phyloP scores from a whole-genome alignment of 2,113 vertebrate species.

The Urocitellus parryii region DNA sequence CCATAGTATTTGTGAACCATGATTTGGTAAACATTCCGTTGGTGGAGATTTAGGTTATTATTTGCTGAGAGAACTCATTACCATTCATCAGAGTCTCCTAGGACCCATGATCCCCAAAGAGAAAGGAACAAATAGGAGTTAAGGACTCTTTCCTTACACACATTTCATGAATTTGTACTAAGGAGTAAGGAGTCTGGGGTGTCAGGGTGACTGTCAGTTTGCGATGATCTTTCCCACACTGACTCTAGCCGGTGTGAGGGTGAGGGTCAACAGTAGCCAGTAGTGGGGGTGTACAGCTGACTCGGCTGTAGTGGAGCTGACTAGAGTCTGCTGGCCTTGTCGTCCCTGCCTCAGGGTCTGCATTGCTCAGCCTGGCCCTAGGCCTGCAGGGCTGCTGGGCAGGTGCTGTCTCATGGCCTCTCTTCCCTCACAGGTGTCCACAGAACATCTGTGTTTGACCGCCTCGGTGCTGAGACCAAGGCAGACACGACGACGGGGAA shows the following conservation, averaged over 20 bases:
- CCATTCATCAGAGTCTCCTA: not conserved
- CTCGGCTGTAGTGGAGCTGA: not conserved
- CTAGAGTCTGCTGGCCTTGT: not conserved
- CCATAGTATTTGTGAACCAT: not conserved
- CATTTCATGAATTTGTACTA: not conserved
- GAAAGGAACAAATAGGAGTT: not conserved
- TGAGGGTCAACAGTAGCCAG: not conserved
- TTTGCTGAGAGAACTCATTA: not conserved
- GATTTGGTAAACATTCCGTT: not conserved
- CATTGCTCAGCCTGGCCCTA: not conserved
- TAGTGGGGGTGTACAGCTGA: not conserved
- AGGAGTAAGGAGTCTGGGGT: not conserved
- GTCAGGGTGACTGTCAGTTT: not conserved
- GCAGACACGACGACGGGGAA: slow-evolving; percentile 86
- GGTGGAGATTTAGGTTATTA: not conserved
- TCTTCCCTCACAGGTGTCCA: slow-evolving; percentile 84
- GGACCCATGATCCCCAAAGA: not conserved
- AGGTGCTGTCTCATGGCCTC: not conserved
- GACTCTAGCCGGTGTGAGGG: not conserved
- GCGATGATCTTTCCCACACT: not conserved
- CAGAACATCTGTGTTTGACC: slow-evolving; percentile 94
- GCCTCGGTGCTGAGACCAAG: slow-evolving; percentile 94
- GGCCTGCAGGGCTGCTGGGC: not conserved
- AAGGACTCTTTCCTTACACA: not conserved
- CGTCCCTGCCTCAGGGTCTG: not conserved